Evolutionary conservation across 1,140 invertebrate genomes (phyloP), one percentile per base, ranked within the genome.

Genomic region (Drosophila busckii): DNA sequence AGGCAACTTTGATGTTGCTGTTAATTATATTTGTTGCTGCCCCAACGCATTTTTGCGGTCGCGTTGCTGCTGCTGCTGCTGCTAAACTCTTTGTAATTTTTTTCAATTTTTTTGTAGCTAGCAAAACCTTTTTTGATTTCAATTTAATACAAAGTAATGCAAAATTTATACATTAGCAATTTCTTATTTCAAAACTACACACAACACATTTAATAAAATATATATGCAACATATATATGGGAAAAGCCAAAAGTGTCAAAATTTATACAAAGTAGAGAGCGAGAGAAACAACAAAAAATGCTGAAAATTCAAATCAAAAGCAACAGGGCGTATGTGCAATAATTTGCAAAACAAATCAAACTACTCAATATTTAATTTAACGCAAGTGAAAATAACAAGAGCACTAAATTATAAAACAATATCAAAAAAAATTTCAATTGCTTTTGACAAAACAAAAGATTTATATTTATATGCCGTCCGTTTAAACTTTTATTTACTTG

Each of bases 11-110:
- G 71, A 80, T 78, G 73, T 76, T 76, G 71, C 78, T 66, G 75
- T 82, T 82, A 82, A 80, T 80, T 80, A 69, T 80, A 70, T 80
- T 73, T 82, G 60, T 82, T 80, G 73, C 60, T 80, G 60, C 32
- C n/a, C n/a, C n/a, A 69, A 48, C 69, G 60, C 61, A 54, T 80
- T 73, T 59, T 29, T 44, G 34, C 17, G 20, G 48, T n/a, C 26
- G 44, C 31, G 15, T 22, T 20, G 10, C 32, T 53, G 9, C 31
- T 34, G 38, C 37, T 19, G 53, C 10, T 40, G 37, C 32, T 52
- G 35, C 25, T 44, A 12, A n/a, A n/a, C n/a, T n/a, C n/a, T n/a
- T 13, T 59, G 22, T 12, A 32, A 26, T 28, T 26, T 23, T 23
- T 15, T 12, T 19, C 41, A 26, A 13, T 19, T 17, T 49, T 56